Base-by-base conservation (phyloP, 2,797 vertebrate genomes). In the Chelonia mydas region DNA sequence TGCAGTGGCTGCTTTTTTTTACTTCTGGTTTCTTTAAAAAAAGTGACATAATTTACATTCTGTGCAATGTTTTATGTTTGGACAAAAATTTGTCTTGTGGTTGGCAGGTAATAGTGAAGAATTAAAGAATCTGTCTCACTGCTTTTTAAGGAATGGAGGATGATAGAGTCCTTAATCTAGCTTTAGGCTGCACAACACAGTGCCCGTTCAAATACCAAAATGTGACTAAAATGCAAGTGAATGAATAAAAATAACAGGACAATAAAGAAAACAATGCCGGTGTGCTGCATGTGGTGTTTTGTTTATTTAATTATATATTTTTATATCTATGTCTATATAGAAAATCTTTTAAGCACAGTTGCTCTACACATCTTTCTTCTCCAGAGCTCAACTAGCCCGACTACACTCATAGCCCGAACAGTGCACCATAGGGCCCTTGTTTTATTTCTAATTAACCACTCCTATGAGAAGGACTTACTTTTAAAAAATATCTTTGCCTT, bases 261-360 rank as follows among this genome's bases (percentile, higher is more conserved):
- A 47, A 41, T 61, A 7, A 74, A 81, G 37, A 49, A 65, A 53
- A 49, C 11, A 41, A 28, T 81, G 54, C 50, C 72, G 50, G 33
- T 87, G 45, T 21, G 6, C 50, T 88, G 28, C n/a, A 1, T 21
- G 28, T 23, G 28, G 11, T 4, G 5, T 0, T 0, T 27, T 9
- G 55, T 50, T 50, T 50, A 50, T 50, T 50, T 15, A 41, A 41
- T 41, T 41, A 41, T 41, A 41, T 41, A 41, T 41, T 41, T 41
- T 41, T 41, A 5, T 41, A 41, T 41, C 41, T 41, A n/a, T n/a
- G 41, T 41, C 41, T 41, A 41, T 41, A 41, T 41, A 41, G 41
- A 41, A 16, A 87, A 65, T 55, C 33, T 9, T 68, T 7, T 41
- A 76, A 76, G 41, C 10, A 25, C 3, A 8, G 54, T 55, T 11